Percentiles rank a stretch among this genome's conserved stretches.
phyloP scores from a whole-genome alignment of 2,888 invertebrate species.

The Drosophila birchii region DNA sequence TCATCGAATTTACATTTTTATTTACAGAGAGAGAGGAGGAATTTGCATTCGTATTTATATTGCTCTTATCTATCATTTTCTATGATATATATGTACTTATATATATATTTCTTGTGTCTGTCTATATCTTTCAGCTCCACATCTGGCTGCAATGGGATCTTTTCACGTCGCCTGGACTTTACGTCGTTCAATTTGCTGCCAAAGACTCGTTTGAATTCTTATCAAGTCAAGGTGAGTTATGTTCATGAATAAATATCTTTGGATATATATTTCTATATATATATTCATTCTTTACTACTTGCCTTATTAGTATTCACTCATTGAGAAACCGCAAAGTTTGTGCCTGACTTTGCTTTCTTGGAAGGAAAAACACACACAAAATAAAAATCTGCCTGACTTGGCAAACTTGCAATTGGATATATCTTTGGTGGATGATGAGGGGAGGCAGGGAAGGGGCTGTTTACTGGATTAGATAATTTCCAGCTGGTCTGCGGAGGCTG shows the following conservation, averaged over 20 bases:
- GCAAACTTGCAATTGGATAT: constrained; percentile 71
- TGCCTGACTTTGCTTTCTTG: constrained; percentile 51
- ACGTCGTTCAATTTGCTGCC: constrained; percentile 97
- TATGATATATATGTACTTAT: constrained; percentile 27
- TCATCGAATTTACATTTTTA: constrained; percentile 41
- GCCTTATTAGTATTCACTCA: constrained; percentile 20
- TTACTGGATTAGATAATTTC: constrained; percentile 44
- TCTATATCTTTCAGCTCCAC: constrained; percentile 88
- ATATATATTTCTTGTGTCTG: constrained; percentile 1
- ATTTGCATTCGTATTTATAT: constrained; percentile 26
- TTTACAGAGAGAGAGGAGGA: constrained; percentile 14
- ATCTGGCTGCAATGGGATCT: constrained; percentile 96
- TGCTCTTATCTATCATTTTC: constrained; percentile 19
- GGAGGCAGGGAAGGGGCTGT: neutral
- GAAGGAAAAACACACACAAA: constrained; percentile 50
- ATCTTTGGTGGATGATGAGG: constrained; percentile 8
- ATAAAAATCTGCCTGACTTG: constrained; percentile 58
- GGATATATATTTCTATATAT: neutral
- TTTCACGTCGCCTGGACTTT: constrained; percentile 96
- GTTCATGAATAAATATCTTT: constrained; percentile 7
- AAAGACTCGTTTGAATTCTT: constrained; percentile 98
- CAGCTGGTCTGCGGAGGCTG: constrained; percentile 30
- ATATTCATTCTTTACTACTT: constrained; percentile 8
- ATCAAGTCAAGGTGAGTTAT: constrained; percentile 97
- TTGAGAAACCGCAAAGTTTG: constrained; percentile 47